Conservation (phyloP, 2,888 invertebrate genomes). For the Zaprionus obscuricornis region DNA sequence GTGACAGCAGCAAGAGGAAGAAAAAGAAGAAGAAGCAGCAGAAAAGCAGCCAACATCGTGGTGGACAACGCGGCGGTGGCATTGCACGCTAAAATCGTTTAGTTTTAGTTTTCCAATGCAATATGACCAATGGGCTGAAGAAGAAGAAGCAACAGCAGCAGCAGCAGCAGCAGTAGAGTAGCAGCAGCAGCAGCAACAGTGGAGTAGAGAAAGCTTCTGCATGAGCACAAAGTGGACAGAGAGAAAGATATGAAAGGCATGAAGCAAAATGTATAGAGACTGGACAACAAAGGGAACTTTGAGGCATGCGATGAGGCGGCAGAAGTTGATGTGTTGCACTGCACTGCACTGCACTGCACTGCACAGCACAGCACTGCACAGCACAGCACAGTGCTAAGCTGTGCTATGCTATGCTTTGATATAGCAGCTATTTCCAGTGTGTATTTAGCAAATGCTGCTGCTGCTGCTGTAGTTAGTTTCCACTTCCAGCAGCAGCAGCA, state of each 20-base stretch:
- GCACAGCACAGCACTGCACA: too few relatives aligned
- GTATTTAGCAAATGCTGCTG: slow-evolving; percentile 73
- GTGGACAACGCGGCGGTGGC: too few relatives aligned
- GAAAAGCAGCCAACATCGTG: background rate
- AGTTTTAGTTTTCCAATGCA: slow-evolving; percentile 46
- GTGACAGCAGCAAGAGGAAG: too few relatives aligned
- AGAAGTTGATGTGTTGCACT: too few relatives aligned
- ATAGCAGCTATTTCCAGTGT: slow-evolving; percentile 72
- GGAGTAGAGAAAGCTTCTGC: background rate
- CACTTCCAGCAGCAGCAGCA: slow-evolving; percentile 57
- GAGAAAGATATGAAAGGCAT: background rate
- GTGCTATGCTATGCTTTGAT: too few relatives aligned
- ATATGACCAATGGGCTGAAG: too few relatives aligned
- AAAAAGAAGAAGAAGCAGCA: background rate
- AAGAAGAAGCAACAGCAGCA: too few relatives aligned
- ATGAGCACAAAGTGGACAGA: slow-evolving; percentile 12
- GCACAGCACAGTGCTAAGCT: too few relatives aligned
- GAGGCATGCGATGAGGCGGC: too few relatives aligned
- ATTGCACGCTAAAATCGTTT: slow-evolving; percentile 8
- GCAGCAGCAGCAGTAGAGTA: slow-evolving; percentile 1
- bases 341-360: too few relatives aligned
- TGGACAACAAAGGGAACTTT: too few relatives aligned
- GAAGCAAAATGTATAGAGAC: too few relatives aligned
- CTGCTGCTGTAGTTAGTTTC: slow-evolving; percentile 58
- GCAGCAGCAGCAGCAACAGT: background rate